Evolutionary conservation across 2,113 vertebrate species (phyloP).

Genomic region (Gavialis gangeticus): DNA sequence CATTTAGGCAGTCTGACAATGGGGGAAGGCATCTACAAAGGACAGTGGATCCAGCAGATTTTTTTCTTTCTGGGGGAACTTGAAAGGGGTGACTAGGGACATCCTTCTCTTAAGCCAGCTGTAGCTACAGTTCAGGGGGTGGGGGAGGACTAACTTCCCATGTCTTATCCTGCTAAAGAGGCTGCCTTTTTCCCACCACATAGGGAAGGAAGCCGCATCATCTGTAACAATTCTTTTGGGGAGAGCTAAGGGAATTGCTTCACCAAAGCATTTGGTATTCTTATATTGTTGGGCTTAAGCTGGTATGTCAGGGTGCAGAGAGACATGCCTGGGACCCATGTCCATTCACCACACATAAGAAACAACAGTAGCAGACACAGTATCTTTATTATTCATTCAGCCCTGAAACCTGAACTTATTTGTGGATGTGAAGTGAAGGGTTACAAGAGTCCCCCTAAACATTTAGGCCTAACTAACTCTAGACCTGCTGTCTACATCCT

Average conservation of each 20-base stretch:
- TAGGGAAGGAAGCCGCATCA: neutral
- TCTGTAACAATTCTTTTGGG: neutral
- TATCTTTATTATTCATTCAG: neutral
- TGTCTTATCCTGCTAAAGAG: neutral
- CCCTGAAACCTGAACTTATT: neutral
- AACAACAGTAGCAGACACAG: neutral
- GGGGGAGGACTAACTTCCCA: neutral
- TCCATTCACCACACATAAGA: neutral
- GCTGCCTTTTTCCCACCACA: neutral
- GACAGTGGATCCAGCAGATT: neutral
- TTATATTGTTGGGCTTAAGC: neutral
- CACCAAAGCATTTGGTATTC: neutral
- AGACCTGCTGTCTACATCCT: neutral
- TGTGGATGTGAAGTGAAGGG: neutral
- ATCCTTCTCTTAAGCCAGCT: neutral
- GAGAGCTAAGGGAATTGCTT: neutral
- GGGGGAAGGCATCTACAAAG: neutral
- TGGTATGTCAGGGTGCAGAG: neutral
- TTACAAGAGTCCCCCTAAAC: neutral
- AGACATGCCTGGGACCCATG: neutral
- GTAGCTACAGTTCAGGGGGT: neutral
- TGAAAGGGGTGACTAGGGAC: neutral
- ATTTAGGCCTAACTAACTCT: neutral
- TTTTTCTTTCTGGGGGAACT: neutral
- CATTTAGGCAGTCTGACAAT: neutral